Evolutionary conservation across 2,888 invertebrate genomes (phyloP), one percentile per base, ranked within the genome.

Genomic region (Drosophila tanythrix): DNA sequence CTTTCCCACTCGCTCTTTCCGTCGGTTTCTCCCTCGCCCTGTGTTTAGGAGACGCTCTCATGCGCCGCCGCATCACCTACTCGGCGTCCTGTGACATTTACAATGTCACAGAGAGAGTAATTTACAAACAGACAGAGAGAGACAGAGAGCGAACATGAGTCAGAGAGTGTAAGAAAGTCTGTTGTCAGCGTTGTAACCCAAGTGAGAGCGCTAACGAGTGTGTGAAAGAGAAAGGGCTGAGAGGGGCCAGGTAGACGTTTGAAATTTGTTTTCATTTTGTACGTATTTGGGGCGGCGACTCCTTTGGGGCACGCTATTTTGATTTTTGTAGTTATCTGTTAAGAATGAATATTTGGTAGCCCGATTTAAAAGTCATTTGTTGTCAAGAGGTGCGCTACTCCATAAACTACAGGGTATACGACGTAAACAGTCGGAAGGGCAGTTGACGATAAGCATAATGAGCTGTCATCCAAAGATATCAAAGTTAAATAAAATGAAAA

Each of bases 231-330:
- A 15, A 43, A 43, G 4, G 21, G 29, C 1, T 4, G 29, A 13
- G 27, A 27, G 8, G 27, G 50, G 36, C 31, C 4, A 18, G 7
- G 2, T 3, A 18, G 40, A n/a, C 53, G 36, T 13, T 13, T 50
- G 52, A 63, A 82, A 89, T 82, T 82, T 84, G 83, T 89, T 89
- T 82, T 89, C 74, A 68, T 75, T 79, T 70, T 76, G 74, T 69
- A 61, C 70, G 52, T 29, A 15, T 58, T 40, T 53, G 56, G 29
- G 29, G 50, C 29, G 29, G 46, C 27, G 56, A 74, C 83, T 82
- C 85, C 85, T 88, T 76, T 61, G 79, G 74, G 80, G 66, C 51
- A 31, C 72, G 52, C 83, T 67, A 60, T 82, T 83, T 77, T 80
- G 70, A 81, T 79, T 82, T 73, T 71, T 63, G 60, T 65, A 65